Evolutionary conservation across 35 echinoderm and acorn worm genomes (phyloP).

Genomic region (Heliocidaris erythrogramma): DNA sequence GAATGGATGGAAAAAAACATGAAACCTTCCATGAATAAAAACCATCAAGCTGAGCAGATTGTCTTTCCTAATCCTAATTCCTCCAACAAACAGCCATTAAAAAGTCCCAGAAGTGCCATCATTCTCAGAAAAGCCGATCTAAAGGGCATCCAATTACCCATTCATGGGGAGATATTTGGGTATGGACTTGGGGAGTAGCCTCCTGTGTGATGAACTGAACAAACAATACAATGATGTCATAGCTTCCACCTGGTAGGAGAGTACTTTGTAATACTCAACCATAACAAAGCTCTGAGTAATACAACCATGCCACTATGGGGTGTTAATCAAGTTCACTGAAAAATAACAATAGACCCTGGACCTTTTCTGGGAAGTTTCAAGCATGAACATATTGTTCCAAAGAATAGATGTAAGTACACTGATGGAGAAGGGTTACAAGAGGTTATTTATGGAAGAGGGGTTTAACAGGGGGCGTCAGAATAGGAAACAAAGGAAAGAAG

Average conservation of each 20-base stretch:
- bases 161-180: background rate
- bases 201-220: background rate
- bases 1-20: no score
- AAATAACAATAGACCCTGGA: background rate
- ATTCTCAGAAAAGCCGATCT: background rate
- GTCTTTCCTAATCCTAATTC: no score
- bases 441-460: no score
- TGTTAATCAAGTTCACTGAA: background rate
- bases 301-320: background rate
- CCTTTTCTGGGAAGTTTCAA: background rate
- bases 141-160: background rate
- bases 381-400: no score
- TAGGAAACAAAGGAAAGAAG: no score
- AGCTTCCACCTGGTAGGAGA: slow-evolving; percentile 7
- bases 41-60: no score
- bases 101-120: no score
- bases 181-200: background rate
- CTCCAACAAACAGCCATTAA: no score
- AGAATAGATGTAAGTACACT: no score
- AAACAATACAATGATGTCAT: slow-evolving; percentile 29
- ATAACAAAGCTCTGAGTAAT: background rate
- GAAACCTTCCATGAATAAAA: no score
- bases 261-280: background rate
- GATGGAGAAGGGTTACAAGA: no score
- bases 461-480: no score